Evolutionary conservation across 2,113 vertebrate genomes (phyloP).

Genomic region (Aspidoscelis tigris): DNA sequence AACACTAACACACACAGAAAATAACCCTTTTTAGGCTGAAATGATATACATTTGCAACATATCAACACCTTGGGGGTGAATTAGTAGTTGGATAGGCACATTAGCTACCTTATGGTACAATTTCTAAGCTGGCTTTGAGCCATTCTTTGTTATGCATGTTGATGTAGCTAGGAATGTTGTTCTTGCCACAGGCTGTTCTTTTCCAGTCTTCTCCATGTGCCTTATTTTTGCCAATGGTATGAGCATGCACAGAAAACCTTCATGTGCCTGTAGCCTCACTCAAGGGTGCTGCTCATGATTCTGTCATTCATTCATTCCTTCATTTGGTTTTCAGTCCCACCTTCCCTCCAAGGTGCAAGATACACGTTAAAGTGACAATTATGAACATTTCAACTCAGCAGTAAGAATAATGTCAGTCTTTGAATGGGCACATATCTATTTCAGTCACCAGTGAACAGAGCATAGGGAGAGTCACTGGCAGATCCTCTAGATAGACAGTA

Average conservation of each 20-base stretch:
- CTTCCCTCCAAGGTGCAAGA: neutral
- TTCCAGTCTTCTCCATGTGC: neutral
- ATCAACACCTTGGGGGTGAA: too few relatives aligned
- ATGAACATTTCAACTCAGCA: slow-evolving; percentile 20
- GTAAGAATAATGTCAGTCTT: neutral
- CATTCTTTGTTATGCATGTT: too few relatives aligned
- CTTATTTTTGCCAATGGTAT: neutral
- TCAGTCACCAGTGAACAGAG: neutral
- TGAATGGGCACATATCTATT: neutral
- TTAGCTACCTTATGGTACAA: neutral
- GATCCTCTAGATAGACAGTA: neutral
- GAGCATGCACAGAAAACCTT: neutral
- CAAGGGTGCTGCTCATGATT: neutral
- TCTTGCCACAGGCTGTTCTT: neutral
- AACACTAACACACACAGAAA: too few relatives aligned
- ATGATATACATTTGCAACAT: too few relatives aligned
- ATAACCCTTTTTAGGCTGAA: too few relatives aligned
- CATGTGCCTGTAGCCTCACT: neutral
- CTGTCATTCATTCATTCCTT: too few relatives aligned
- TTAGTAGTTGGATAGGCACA: too few relatives aligned
- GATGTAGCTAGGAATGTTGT: neutral
- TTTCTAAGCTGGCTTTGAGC: too few relatives aligned
- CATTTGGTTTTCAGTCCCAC: neutral
- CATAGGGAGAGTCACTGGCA: neutral
- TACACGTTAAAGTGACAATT: neutral